Conservation (phyloP, 2,888 invertebrate species). For the Euphydryas editha region DNA sequence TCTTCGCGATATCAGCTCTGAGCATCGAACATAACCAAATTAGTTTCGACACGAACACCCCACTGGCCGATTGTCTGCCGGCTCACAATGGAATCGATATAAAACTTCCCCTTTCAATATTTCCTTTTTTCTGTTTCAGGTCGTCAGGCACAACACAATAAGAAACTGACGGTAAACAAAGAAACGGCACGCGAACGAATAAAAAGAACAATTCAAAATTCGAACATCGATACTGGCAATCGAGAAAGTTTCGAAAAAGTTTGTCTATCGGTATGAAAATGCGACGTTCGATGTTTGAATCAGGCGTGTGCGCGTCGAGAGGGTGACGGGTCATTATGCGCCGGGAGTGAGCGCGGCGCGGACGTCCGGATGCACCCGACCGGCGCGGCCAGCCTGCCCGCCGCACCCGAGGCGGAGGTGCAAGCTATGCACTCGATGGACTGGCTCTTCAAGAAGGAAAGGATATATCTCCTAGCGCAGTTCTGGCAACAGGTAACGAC, state of each 20-base stretch:
- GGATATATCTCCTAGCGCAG: constrained; percentile 96
- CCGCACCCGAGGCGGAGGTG: constrained; percentile 94
- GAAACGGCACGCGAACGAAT: constrained; percentile 58
- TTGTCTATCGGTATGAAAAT: constrained; percentile 43
- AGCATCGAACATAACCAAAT: constrained; percentile 76
- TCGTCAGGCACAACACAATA: constrained; percentile 53
- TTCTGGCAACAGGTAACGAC: constrained; percentile 96
- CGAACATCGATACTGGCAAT: constrained; percentile 48
- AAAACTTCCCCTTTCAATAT: constrained; percentile 71
- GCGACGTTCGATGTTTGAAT: constrained; percentile 54
- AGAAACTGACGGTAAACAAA: constrained; percentile 57
- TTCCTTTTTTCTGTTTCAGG: constrained; percentile 73
- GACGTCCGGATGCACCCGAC: constrained; percentile 89
- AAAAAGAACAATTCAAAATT: constrained; percentile 61
- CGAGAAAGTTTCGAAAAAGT: constrained; percentile 24
- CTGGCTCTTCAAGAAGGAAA: constrained; percentile 98
- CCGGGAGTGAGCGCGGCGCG: constrained; percentile 64
- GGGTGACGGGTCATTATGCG: constrained; percentile 66
- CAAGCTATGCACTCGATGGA: constrained; percentile 98
- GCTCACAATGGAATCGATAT: constrained; percentile 73
- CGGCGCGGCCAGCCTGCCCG: constrained; percentile 88
- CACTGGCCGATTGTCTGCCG: constrained; percentile 70
- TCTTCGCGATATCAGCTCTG: constrained; percentile 65
- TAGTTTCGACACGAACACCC: constrained; percentile 81
- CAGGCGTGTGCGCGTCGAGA: constrained; percentile 44